phyloP scores from a whole-genome alignment of 2,797 vertebrate species.

The Chaetophractus vellerosus region DNA sequence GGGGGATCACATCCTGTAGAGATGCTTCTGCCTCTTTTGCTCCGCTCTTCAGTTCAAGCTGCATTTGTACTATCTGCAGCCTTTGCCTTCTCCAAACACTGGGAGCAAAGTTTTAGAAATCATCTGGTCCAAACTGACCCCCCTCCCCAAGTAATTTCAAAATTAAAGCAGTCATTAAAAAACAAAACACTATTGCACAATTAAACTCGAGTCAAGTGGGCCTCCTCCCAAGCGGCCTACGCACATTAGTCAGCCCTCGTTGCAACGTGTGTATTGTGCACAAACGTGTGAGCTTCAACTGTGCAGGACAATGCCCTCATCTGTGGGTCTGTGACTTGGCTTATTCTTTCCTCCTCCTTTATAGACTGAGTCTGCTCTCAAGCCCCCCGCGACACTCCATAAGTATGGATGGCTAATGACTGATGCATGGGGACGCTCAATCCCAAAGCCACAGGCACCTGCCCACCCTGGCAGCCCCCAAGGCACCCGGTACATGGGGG shows the following conservation, averaged over 20 bases:
- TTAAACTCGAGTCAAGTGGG: not conserved
- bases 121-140: not conserved
- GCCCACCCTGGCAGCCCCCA: not conserved
- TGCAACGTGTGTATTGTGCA: not conserved
- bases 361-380: not conserved
- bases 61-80: not conserved
- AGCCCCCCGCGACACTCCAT: not conserved
- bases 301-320: not conserved
- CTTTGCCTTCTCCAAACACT: not conserved
- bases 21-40: not conserved
- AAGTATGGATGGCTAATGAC: not conserved
- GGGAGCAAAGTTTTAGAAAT: slow-evolving; percentile 56
- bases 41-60: not conserved
- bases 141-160: slow-evolving; percentile 5
- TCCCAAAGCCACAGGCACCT: not conserved
- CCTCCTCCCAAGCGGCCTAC: not conserved
- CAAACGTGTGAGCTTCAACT: not conserved
- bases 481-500: not conserved
- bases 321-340: not conserved
- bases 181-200: not conserved
- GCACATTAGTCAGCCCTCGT: not conserved
- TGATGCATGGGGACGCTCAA: not conserved
- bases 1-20: not conserved
- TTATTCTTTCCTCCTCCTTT: not conserved
- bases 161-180: slow-evolving; percentile 54